phyloP scores from a whole-genome alignment of 2,888 invertebrate genomes.

The Luperina testacea region DNA sequence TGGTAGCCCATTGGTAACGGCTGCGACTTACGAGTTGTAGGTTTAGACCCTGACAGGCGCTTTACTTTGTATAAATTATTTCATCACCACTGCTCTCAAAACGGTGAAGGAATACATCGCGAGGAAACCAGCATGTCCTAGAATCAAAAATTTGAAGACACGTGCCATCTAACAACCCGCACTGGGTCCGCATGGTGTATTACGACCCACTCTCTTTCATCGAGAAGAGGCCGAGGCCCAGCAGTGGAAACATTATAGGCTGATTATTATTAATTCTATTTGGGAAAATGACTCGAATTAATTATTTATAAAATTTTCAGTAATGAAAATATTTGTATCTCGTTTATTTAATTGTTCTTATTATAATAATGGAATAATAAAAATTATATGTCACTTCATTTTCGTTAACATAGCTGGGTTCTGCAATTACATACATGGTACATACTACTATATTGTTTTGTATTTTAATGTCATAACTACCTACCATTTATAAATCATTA shows the following conservation, averaged over 20 bases:
- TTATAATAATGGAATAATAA: neutral
- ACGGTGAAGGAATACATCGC: neutral
- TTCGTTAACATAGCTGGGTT: neutral
- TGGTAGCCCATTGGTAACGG: neutral
- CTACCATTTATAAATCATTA: neutral
- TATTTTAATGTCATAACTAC: neutral
- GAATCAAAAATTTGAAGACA: neutral
- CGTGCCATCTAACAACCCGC: too few species aligned
- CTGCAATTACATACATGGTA: neutral
- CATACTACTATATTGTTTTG: neutral
- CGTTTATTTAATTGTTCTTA: neutral
- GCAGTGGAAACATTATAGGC: neutral
- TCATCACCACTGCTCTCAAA: neutral
- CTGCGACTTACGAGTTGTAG: neutral
- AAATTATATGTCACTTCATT: conserved; percentile 15
- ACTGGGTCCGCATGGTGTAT: neutral
- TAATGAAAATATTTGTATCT: neutral
- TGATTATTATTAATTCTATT: neutral
- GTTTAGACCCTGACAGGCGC: neutral
- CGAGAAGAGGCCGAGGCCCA: neutral
- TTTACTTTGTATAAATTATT: neutral
- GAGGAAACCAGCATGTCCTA: neutral
- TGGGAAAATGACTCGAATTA: neutral
- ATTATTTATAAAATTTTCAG: neutral
- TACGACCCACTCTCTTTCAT: neutral